Base-by-base conservation (phyloP, 2,888 invertebrate species). In the Drosophila mercatorum region DNA sequence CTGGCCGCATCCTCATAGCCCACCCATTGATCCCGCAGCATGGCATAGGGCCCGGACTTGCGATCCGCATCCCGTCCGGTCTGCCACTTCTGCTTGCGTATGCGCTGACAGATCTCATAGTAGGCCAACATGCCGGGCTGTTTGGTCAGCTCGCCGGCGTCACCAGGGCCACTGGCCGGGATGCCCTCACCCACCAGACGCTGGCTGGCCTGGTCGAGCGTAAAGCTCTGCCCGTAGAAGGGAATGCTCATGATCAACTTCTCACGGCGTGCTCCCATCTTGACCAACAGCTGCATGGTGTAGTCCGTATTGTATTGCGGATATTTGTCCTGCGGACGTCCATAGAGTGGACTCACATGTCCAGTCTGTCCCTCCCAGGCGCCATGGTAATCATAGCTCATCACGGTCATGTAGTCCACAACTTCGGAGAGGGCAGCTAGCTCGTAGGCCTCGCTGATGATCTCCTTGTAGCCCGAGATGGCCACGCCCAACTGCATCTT, bases 321-420 rank as follows among this genome's bases (percentile, higher is more conserved):
- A 89, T 96, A 95, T 61, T 93, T 93, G 76, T 97, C 97, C n/a
- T 94, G 94, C 0, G 94, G 93, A 11, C 94, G 93, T 0, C 95
- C 95, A 69, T 95, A 95, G 3, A 97, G 92, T 0, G 97, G 97
- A 77, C 97, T 96, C 11, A 97, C 95, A 90, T 97, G 97, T 0
- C 96, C 96, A 0, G 97, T 96, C 72, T 93, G 94, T 17, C 94
- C 93, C 91, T 97, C 97, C 97, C 97, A 97, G n/a, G 96, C 95
- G 0, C 97, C 97, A 80, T 97, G 97, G 91, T 97, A 97, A 91
- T 97, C 97, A 80, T 97, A 97, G 0, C 96, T 95, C 97, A 97
- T 97, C 0, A 97, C 95, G 6, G 97, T 96, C 91, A 97, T 94
- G 91, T 97, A 97, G 83, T 97, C 96, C 0, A 95, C 95, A 44